Conservation (phyloP, 2,888 invertebrate species). For the Microctonus hyperodae region DNA sequence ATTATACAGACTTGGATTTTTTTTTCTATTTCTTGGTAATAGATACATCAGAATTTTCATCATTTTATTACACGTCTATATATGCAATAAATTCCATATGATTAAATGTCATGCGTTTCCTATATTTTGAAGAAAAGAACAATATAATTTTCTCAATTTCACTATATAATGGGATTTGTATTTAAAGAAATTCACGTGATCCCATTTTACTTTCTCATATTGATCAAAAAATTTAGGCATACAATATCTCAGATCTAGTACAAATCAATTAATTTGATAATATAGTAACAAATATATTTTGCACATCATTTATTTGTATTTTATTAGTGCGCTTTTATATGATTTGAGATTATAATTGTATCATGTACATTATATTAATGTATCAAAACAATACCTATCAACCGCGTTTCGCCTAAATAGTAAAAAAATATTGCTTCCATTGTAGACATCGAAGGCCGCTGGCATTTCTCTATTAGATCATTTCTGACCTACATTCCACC, state of each 20-base stretch:
- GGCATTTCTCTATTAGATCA: background rate
- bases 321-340: background rate
- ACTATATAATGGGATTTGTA: background rate
- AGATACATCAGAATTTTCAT: background rate
- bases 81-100: no score
- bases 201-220: background rate
- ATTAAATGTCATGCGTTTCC: no score
- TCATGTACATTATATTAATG: background rate
- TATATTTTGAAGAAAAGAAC: no score
- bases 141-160: background rate
- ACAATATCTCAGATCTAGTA: background rate
- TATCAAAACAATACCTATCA: background rate
- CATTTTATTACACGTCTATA: background rate
- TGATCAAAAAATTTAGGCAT: background rate
- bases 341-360: background rate
- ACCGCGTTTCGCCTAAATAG: background rate
- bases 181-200: background rate
- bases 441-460: background rate
- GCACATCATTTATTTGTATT: background rate
- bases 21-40: background rate
- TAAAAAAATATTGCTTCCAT: constrained; percentile 6
- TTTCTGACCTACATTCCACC: background rate
- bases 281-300: background rate
- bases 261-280: background rate
- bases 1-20: background rate